A percentile compares a stretch with the other conserved stretches of the same genome.
These are phyloP conservation scores for Hemiprocne comata DNA, from an alignment of 2,113 vertebrate species.

Conservation along the genomic window DNA sequence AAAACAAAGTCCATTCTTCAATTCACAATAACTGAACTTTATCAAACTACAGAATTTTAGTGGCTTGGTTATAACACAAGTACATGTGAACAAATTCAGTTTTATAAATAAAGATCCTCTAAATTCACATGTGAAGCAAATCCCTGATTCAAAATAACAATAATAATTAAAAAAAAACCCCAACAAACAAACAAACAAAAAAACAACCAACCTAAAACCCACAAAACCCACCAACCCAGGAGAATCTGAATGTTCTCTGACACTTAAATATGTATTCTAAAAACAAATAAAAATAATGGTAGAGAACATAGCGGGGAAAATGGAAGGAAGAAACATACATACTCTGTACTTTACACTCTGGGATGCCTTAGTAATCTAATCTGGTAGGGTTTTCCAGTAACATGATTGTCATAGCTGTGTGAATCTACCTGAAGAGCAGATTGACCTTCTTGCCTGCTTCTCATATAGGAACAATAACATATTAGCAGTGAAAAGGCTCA, in stretches of 20 bases:
- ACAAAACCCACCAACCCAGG: not conserved
- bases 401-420: not conserved
- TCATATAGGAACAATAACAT: not conserved
- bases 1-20: not conserved
- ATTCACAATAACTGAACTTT: not conserved
- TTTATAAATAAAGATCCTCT: not conserved
- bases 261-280: not conserved
- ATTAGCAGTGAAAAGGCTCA: not conserved
- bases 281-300: not conserved
- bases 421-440: not conserved
- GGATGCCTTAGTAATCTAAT: slow-evolving; percentile 82
- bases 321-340: not conserved
- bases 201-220: too few species aligned
- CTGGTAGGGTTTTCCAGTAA: not conserved
- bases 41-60: not conserved
- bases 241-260: not conserved
- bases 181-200: too few species aligned
- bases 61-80: not conserved
- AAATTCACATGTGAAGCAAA: not conserved
- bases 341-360: slow-evolving; percentile 71
- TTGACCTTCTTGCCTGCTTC: not conserved
- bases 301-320: not conserved
- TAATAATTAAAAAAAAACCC: too few species aligned
- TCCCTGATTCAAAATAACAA: not conserved
- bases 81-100: not conserved